Base-by-base conservation (phyloP, 2,888 invertebrate genomes). In the Metopia argyrocephala region DNA sequence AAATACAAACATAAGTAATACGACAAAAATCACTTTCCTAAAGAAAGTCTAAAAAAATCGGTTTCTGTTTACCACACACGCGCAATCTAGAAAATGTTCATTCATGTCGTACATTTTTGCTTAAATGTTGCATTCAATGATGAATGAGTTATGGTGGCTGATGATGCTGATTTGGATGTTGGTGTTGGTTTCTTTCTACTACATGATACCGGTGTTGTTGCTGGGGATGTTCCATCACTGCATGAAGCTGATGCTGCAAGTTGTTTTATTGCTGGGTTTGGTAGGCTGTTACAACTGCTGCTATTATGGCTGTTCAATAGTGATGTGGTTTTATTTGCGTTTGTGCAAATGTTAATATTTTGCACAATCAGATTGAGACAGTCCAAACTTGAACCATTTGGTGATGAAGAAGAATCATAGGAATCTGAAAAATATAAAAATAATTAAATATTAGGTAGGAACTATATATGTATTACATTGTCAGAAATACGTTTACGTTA, bases 331-430 rank as follows among this genome's bases (percentile, higher is more conserved):
- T 74, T 25, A 25, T 66, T 28, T 46, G 76, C 21, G 75, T 83
- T 66, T 31, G 81, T 66, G 62, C 76, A 86, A 82, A 89, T 89
- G 78, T 92, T 92, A 82, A 94, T 94, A 88, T 93, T 94, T 89
- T 94, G 94, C 27, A 94, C 94, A 84, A 94, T 94, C 73, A 94
- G 91, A 85, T 93, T 94, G 25, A 94, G 91, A 84, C 94, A 94
- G 88, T 94, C 94, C 82, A 94, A 89, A 85, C 94, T 94, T 21
- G 92, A 92, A 75, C 91, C 91, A 78, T 91, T 90, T n/a, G 89
- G 86, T 50, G 90, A 87, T 18, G 89, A 85, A 57, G 89, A 86
- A 28, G 89, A 86, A 74, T 89, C 89, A 76, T 75, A 81, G 21
- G 89, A 92, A 86, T 91, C 92, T 92, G 88, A 6, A 89, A 89